Evolutionary conservation across 2,797 vertebrate genomes (phyloP).

Genomic region (Avahi laniger): DNA sequence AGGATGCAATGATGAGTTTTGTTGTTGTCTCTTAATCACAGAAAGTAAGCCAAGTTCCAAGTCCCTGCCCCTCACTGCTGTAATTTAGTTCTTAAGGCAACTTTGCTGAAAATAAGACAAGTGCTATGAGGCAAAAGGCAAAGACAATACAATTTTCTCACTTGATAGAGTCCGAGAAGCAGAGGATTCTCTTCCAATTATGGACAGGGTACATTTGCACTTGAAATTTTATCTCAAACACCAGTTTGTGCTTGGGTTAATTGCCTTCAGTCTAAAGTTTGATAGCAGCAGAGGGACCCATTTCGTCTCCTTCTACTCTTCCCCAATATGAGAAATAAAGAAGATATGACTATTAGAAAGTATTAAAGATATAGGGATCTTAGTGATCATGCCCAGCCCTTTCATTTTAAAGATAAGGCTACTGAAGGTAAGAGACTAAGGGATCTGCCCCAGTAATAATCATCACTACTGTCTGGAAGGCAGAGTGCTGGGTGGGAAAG

Average conservation of each 20-base stretch:
- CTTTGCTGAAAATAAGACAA: constrained; percentile 5
- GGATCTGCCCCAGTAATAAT: not conserved
- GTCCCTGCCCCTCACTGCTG: not conserved
- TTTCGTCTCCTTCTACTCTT: not conserved
- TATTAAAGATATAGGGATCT: not conserved
- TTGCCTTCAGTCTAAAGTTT: not conserved
- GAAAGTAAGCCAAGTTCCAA: not conserved
- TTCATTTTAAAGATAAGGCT: not conserved
- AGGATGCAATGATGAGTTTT: not conserved
- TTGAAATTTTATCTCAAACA: constrained; percentile 17
- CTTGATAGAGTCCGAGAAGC: not conserved
- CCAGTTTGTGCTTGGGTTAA: not conserved
- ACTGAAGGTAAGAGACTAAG: not conserved
- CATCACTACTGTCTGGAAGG: not conserved
- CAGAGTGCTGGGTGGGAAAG: not conserved
- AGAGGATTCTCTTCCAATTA: not conserved
- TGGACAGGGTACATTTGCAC: not conserved
- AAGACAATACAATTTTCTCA: not conserved
- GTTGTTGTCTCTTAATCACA: not conserved
- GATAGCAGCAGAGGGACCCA: not conserved
- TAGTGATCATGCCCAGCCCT: not conserved
- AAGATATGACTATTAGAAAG: not conserved
- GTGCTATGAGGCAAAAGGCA: not conserved
- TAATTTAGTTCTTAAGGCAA: constrained; percentile 22
- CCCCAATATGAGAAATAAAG: not conserved